Evolutionary conservation across 2,797 vertebrate species (phyloP).

Genomic region (Pseudochirops cupreus): DNA sequence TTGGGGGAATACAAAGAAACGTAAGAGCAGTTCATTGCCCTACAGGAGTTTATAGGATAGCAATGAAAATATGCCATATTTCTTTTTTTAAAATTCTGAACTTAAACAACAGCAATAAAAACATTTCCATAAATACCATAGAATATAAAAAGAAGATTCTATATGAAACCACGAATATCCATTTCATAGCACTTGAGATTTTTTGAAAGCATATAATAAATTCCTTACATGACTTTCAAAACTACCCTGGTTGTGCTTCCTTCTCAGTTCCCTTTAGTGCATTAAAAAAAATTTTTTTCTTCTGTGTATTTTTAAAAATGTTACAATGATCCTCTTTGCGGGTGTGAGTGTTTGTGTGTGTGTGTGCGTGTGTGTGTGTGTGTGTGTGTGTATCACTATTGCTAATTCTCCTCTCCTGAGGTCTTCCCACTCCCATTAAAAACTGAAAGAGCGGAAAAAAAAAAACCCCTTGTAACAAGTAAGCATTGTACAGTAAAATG

Average conservation of each 20-base stretch:
- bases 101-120: not conserved
- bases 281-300: not conserved
- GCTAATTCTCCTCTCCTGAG: not conserved
- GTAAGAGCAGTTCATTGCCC: not conserved
- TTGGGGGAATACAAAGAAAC: not conserved
- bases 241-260: not conserved
- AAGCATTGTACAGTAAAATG: not conserved
- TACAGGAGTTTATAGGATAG: not conserved
- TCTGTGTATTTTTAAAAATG: not conserved
- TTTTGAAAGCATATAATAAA: not conserved
- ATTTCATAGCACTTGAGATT: not conserved
- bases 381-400: not conserved
- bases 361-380: no score
- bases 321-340: not conserved
- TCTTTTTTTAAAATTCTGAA: not conserved
- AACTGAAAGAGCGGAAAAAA: not conserved
- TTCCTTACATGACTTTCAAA: not conserved
- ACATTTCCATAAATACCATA: not conserved
- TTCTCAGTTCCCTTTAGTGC: not conserved
- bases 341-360: not conserved
- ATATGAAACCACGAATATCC: not conserved
- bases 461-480: not conserved
- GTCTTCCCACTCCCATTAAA: not conserved
- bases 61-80: not conserved
- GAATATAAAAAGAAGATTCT: not conserved